Evolutionary conservation across 2,113 vertebrate genomes (phyloP), one percentile per base, ranked within the genome.

Genomic region (Theristicus caerulescens): DNA sequence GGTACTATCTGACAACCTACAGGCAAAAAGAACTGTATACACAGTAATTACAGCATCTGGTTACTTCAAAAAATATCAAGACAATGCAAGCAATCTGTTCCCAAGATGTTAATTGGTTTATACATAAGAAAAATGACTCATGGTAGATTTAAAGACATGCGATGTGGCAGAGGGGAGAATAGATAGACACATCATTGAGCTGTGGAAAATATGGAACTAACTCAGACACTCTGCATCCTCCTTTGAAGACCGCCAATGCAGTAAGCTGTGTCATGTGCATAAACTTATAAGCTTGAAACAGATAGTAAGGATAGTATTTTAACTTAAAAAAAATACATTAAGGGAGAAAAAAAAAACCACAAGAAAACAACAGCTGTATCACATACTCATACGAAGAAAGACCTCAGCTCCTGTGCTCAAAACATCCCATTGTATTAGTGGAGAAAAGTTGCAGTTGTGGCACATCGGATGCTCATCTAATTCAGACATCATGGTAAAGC

Each of bases 21-120:
- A 44, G 70, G 78, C 69, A 86, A 91, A 73, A 94, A 89, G 29
- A 59, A 91, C 19, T 20, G 65, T 61, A 25, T 73, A 38, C 76
- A 67, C 46, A 85, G 40, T 86, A 94, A 90, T 96, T 84, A 94
- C 62, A 94, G 57, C 77, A 95, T 89, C 80, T 95, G 88, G 69
- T 91, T 94, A 64, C 59, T 89, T 71, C 26, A 92, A 44, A 67
- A 67, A 86, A 44, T 55, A 88, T 62, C 88, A 47, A 88, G 91
- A 95, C 87, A 91, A 96, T 44, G 31, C 17, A 66, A 36, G 36
- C 74, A 94, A 90, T 95, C 93, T 95, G 86, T 83, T 98, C 72
- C 86, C 88, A 96, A 93, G 34, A 78, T 88, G 52, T 78, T 82
- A 83, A 91, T 96, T 95, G 95, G 72, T 49, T 70, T 79, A n/a